A percentile compares a stretch with the other conserved stretches of the same genome.
These are phyloP conservation scores for Tetramorium bicarinatum DNA, from an alignment of 2,888 invertebrate species.

Conservation along the genomic window DNA sequence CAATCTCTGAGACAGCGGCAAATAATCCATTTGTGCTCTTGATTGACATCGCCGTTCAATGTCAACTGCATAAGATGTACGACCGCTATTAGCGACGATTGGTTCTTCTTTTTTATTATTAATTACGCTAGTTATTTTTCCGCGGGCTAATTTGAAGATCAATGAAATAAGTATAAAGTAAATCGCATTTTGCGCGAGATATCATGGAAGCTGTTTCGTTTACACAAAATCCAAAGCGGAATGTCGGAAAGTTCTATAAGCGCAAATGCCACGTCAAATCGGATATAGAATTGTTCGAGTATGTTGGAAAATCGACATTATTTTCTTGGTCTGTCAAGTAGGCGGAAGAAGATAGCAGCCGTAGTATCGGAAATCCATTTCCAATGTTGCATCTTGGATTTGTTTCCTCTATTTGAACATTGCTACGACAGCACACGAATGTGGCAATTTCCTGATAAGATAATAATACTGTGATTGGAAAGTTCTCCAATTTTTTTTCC, in stretches of 20 bases:
- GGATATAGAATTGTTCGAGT: constrained; percentile 51
- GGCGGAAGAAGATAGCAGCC: constrained; percentile 50
- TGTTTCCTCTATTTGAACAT: constrained; percentile 46
- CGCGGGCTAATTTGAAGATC: not conserved
- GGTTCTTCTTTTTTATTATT: constrained; percentile 1
- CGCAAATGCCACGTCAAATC: constrained; percentile 49
- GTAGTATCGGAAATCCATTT: constrained; percentile 70
- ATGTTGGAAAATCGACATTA: constrained; percentile 53
- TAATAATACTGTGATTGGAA: constrained; percentile 35
- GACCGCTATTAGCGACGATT: constrained; percentile 15
- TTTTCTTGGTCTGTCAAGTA: constrained; percentile 55
- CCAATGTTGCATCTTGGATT: constrained; percentile 70
- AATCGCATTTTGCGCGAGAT: not conserved
- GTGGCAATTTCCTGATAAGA: constrained; percentile 50
- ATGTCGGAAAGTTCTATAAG: constrained; percentile 36
- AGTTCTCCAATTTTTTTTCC: not conserved
- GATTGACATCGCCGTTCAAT: constrained; percentile 48
- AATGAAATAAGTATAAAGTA: not conserved
- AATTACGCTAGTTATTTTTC: not conserved
- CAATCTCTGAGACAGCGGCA: constrained; percentile 56
- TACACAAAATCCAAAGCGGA: constrained; percentile 23
- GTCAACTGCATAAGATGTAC: constrained; percentile 40
- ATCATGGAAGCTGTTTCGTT: constrained; percentile 34
- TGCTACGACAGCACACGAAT: constrained; percentile 44
- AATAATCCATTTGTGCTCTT: constrained; percentile 55